A percentile compares a stretch with the other conserved stretches of the same genome.
Evolutionary conservation across 2,113 vertebrate genomes (phyloP).

Genomic region (Microtus richardsoni): DNA sequence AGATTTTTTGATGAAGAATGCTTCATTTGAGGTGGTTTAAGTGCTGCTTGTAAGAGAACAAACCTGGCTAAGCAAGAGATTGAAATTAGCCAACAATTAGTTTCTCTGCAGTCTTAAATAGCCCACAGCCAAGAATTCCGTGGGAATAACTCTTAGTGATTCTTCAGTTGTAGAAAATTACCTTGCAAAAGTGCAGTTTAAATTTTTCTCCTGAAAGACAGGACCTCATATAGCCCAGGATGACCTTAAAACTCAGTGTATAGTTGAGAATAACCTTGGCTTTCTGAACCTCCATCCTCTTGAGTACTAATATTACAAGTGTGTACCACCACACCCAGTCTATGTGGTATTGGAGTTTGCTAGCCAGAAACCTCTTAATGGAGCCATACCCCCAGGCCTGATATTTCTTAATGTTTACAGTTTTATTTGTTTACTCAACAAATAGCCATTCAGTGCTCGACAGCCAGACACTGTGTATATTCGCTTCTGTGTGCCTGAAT

Average conservation of each 20-base stretch:
- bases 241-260: neutral
- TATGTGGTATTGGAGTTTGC: neutral
- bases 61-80: constrained; percentile 17
- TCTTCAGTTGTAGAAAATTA: constrained; percentile 46
- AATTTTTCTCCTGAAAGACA: neutral
- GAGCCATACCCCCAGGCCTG: neutral
- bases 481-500: neutral
- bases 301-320: neutral
- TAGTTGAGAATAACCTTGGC: neutral
- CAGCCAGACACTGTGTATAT: neutral
- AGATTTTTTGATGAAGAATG: neutral
- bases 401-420: neutral
- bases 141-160: constrained; percentile 30
- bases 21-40: neutral
- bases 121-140: neutral
- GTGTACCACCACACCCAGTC: neutral
- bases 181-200: constrained; percentile 18
- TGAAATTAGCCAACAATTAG: neutral
- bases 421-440: neutral
- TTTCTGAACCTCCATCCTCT: neutral
- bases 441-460: neutral
- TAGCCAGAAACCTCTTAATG: neutral
- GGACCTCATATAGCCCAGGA: neutral
- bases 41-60: constrained; percentile 23
- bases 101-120: neutral